Percentiles rank a stretch among this genome's conserved stretches.
phyloP scores from a whole-genome alignment of 2,888 invertebrate species.

The Cantharis rustica region DNA sequence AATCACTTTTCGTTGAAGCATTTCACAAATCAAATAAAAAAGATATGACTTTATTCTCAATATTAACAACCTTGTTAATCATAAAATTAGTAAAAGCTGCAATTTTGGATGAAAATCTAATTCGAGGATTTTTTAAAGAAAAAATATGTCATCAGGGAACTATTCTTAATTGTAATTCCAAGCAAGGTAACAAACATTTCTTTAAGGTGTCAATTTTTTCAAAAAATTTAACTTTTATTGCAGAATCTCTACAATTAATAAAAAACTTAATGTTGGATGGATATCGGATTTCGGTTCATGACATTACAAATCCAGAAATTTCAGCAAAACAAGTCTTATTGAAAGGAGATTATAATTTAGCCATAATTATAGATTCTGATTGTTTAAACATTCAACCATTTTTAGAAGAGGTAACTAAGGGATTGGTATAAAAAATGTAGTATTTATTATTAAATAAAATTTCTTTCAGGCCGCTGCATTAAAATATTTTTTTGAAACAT shows the following conservation, averaged over 20 bases:
- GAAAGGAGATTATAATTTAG: slow-evolving; percentile 16
- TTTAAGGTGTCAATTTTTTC: neutral
- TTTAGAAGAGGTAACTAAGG: slow-evolving; percentile 23
- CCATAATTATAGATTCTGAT: slow-evolving; percentile 30
- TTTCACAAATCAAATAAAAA: neutral
- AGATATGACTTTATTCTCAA: neutral
- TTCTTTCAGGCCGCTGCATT: slow-evolving; percentile 31
- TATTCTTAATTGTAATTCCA: slow-evolving; percentile 6
- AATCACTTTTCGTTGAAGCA: too few species aligned
- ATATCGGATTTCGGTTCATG: slow-evolving; percentile 4
- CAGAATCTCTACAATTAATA: neutral
- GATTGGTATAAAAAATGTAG: too few species aligned
- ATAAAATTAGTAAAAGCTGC: neutral
- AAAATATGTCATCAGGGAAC: slow-evolving; percentile 1
- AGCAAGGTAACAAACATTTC: neutral
- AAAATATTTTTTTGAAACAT: slow-evolving; percentile 44
- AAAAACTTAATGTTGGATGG: neutral
- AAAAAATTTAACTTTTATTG: neutral
- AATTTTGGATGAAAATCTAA: neutral
- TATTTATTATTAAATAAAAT: neutral
- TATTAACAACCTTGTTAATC: neutral
- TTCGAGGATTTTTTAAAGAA: neutral
- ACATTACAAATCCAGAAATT: neutral
- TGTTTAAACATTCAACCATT: slow-evolving; percentile 20
- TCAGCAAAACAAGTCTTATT: neutral